Percentiles rank a stretch among this genome's conserved stretches.
Conservation (phyloP, 2,113 vertebrate genomes). For the Pygoscelis antarcticus region DNA sequence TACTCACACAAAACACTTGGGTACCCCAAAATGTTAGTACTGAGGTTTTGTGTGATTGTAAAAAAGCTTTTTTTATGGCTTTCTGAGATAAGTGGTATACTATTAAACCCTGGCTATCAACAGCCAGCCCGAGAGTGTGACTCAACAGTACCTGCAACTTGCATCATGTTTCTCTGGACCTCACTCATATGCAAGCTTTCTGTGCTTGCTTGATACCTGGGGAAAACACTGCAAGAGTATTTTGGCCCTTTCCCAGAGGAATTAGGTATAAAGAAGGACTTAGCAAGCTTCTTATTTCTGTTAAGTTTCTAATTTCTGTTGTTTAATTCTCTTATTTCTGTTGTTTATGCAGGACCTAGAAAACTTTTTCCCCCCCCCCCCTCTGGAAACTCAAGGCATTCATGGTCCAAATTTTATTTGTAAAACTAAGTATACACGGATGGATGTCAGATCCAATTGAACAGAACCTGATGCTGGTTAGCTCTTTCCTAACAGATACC, state of each 20-base stretch:
- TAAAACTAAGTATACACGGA: background rate
- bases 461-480: background rate
- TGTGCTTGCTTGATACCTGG: background rate
- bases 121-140: background rate
- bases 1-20: background rate
- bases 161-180: background rate
- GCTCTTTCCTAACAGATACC: background rate
- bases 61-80: background rate
- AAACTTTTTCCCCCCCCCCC: background rate
- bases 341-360: background rate
- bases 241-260: background rate
- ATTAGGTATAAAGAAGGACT: background rate
- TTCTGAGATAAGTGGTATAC: background rate
- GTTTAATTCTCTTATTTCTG: background rate
- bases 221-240: background rate
- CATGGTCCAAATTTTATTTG: background rate
- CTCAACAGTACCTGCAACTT: background rate
- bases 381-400: background rate
- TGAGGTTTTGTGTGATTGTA: background rate
- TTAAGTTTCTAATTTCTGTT: background rate
- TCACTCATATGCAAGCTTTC: background rate
- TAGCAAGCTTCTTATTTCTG: background rate
- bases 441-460: background rate
- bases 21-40: background rate
- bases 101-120: background rate